These are phyloP conservation scores for Barypeithes pellucidus DNA, from an alignment of 2,888 invertebrate species.

Conservation along the genomic window DNA sequence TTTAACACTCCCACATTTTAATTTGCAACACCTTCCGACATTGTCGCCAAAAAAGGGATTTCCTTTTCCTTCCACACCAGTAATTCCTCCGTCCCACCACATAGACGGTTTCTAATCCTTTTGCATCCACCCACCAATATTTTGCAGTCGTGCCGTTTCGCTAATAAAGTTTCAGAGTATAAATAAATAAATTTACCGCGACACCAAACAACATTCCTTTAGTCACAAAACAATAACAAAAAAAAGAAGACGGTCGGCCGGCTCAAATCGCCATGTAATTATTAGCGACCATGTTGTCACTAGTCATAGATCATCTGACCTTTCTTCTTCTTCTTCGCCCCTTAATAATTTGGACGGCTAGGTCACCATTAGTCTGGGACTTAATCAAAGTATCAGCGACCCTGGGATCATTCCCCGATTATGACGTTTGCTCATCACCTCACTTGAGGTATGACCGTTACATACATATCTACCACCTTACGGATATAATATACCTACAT, in stretches of 20 bases:
- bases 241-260: conserved; percentile 44
- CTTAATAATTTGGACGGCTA: too few relatives aligned
- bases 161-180: conserved; percentile 36
- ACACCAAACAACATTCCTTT: conserved; percentile 48
- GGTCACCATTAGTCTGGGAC: too few relatives aligned
- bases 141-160: conserved; percentile 30
- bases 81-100: conserved; percentile 46
- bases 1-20: conserved; percentile 33
- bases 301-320: neutral
- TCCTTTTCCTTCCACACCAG: conserved; percentile 45
- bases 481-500: too few relatives aligned
- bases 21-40: conserved; percentile 37
- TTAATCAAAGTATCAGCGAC: too few relatives aligned
- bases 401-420: too few relatives aligned
- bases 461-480: too few relatives aligned
- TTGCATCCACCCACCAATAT: conserved; percentile 43
- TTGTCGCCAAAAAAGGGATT: conserved; percentile 34
- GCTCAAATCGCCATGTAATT: conserved; percentile 43
- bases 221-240: conserved; percentile 45
- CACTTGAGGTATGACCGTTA: too few relatives aligned
- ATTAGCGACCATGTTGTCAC: conserved; percentile 31
- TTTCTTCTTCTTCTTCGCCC: neutral
- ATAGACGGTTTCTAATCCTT: conserved; percentile 35
- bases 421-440: too few relatives aligned
- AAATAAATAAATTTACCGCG: conserved; percentile 41